Base-by-base conservation (phyloP, 2,888 invertebrate genomes). In the Drosophila subquinaria region DNA sequence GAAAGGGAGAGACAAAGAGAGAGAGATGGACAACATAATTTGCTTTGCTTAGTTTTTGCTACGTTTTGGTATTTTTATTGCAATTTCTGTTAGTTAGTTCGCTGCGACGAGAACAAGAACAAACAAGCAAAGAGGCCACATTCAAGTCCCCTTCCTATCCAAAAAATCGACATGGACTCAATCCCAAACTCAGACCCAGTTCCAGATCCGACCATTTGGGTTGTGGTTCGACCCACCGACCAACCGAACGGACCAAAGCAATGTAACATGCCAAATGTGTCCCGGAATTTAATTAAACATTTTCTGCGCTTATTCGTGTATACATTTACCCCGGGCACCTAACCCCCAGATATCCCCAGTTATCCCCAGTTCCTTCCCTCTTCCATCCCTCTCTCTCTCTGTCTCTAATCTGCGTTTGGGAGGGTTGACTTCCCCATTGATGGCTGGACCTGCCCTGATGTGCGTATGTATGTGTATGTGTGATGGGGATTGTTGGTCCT, bases 261-360 rank as follows among this genome's bases (percentile, higher is more conserved):
- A 88, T 85, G 84, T 89, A 85, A 89, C 88, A 89, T 89, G 90
- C 84, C 90, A 88, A 86, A 90, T 86, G 90, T 86, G 90, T 83
- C 89, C 89, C 75, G 90, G 86, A 90, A 87, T 87, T 87, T 87
- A 87, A 87, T 87, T 90, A 87, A 90, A 90, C 89, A 90, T 90
- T 90, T 87, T 88, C 89, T 78, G 88, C 87, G 85, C 89, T 85
- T 88, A 85, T 78, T 86, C 88, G 86, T 86, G 75, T 82, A 89
- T 88, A 77, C 82, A 75, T 77, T 59, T 81, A 71, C 59, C 81
- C 76, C 48, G 11, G 48, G 17, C 48, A 47, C 52, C 64, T 43
- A 45, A 13, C 38, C 43, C 62, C 27, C 9, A 15, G 15, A 15
- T 38, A 43, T 48, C 20, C 55, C 55, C 11, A 20, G 15, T 15